phyloP scores from a whole-genome alignment of 1,140 invertebrate species.

The Magallana gigas region DNA sequence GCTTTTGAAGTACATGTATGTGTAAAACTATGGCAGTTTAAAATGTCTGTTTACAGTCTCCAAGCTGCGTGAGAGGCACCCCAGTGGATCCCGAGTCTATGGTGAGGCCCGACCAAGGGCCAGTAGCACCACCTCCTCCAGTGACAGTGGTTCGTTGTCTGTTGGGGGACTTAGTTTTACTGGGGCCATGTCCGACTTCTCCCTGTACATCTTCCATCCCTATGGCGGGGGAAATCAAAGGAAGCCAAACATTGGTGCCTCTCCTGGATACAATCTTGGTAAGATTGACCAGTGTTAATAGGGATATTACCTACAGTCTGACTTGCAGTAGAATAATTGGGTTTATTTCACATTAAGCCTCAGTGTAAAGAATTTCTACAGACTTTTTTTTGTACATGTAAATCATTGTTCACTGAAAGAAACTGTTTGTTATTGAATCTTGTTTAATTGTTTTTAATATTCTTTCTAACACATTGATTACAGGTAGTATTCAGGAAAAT shows the following conservation, averaged over 20 bases:
- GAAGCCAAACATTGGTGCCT: slow-evolving; percentile 50
- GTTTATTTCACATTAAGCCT: too few species aligned
- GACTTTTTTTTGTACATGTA: too few species aligned
- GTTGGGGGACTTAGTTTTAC: slow-evolving; percentile 95
- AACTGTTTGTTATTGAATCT: slow-evolving; percentile 33
- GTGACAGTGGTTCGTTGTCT: slow-evolving; percentile 54
- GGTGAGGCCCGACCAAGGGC: slow-evolving; percentile 52
- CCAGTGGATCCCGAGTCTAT: slow-evolving; percentile 58
- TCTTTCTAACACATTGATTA: neutral
- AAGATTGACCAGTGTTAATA: slow-evolving; percentile 48
- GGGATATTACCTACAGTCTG: too few species aligned
- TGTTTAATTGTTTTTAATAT: slow-evolving; percentile 15
- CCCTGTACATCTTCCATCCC: slow-evolving; percentile 98
- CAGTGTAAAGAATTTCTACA: too few species aligned
- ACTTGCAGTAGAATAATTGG: too few species aligned
- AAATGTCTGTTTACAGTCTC: slow-evolving; percentile 37
- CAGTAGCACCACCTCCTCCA: slow-evolving; percentile 62
- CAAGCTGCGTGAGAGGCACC: slow-evolving; percentile 61
- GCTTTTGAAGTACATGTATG: neutral
- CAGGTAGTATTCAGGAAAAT: slow-evolving; percentile 69
- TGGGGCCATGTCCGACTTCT: slow-evolving; percentile 96
- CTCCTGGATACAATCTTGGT: slow-evolving; percentile 59
- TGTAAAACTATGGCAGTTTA: neutral
- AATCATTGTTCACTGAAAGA: too few species aligned
- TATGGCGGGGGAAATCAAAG: slow-evolving; percentile 84